A percentile compares a stretch with the other conserved stretches of the same genome.
Conservation (phyloP, 53 echinoderm and acorn worm species). For the Mesocentrotus franciscanus region DNA sequence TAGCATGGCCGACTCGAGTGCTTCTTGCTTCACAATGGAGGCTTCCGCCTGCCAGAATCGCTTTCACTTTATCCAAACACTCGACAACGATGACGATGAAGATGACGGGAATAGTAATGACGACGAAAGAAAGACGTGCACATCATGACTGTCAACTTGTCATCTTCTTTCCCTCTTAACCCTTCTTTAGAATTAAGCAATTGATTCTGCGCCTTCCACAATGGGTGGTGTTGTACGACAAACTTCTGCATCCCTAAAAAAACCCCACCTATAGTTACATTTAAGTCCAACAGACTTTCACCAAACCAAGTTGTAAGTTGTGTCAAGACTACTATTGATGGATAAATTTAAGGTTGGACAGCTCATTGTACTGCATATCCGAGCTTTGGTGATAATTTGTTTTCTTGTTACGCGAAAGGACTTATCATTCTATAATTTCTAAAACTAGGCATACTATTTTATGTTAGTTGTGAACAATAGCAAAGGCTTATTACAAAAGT, state of each 20-base stretch:
- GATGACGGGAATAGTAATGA: slow-evolving; percentile 53
- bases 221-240: neutral
- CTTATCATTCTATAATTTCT: no score
- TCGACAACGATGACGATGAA: slow-evolving; percentile 56
- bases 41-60: slow-evolving; percentile 52
- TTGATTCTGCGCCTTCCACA: neutral
- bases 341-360: neutral
- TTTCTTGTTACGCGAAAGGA: no score
- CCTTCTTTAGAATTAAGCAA: neutral
- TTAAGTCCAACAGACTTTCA: no score
- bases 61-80: slow-evolving; percentile 65
- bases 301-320: no score
- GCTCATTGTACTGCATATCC: no score
- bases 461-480: neutral
- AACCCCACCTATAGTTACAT: neutral
- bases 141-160: neutral
- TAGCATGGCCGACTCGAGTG: slow-evolving; percentile 26
- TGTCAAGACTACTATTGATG: neutral
- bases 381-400: no score
- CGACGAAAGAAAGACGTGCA: neutral
- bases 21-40: neutral
- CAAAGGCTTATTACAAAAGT: neutral
- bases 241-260: neutral
- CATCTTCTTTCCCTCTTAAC: neutral
- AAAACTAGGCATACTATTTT: no score